A percentile compares a stretch with the other conserved stretches of the same genome.
These are phyloP conservation scores for Sycobia sp. DNA, from an alignment of 1,140 invertebrate genomes.

Conservation along the genomic window DNA sequence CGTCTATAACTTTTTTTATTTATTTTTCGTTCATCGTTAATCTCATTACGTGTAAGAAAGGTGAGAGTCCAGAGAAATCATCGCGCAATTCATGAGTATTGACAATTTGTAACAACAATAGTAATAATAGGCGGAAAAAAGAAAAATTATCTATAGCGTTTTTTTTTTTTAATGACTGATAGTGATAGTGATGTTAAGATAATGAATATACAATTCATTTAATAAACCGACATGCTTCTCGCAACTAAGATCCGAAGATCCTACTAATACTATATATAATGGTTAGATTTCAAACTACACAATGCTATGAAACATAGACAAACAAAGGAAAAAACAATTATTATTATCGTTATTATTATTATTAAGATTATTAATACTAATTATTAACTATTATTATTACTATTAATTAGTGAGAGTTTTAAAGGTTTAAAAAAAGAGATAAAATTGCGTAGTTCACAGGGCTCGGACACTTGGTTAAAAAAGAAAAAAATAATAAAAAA, in stretches of 20 bases:
- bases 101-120: constrained; percentile 32
- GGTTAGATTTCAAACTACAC: constrained; percentile 38
- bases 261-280: constrained; percentile 39
- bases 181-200: constrained; percentile 33
- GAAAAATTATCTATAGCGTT: constrained; percentile 16
- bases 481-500: constrained; percentile 21
- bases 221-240: constrained; percentile 38
- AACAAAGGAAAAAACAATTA: constrained; percentile 36
- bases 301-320: constrained; percentile 38
- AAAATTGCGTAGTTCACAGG: constrained; percentile 22
- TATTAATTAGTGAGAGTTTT: constrained; percentile 36
- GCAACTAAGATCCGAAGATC: constrained; percentile 37
- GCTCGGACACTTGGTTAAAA: constrained; percentile 28
- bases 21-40: constrained; percentile 3
- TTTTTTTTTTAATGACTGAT: constrained; percentile 32
- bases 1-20: background rate
- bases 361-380: no score
- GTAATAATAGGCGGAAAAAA: constrained; percentile 29
- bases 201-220: constrained; percentile 35
- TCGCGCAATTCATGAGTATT: constrained; percentile 29
- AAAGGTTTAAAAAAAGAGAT: constrained; percentile 28
- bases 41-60: constrained; percentile 36
- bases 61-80: constrained; percentile 30
- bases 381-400: no score
- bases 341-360: no score